A percentile compares a stretch with the other conserved stretches of the same genome.
Evolutionary conservation across 23 tunicate species (phyloP).

Genomic region (Ciona savignyi): DNA sequence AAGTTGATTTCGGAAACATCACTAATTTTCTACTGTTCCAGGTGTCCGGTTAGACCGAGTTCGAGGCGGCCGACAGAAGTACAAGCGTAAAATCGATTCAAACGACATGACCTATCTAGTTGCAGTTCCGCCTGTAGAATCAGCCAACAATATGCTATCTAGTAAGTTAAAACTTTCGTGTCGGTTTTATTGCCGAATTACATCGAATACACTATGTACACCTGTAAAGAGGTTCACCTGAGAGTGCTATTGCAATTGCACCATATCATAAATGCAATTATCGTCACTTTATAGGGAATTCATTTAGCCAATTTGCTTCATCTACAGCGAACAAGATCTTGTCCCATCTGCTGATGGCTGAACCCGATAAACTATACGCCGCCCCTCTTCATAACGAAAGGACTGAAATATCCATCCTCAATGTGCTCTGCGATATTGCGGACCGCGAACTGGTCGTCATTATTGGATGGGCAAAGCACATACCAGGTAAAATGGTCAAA

Average conservation of each 20-base stretch:
- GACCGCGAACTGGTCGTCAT: slow-evolving; percentile 76
- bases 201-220: too few relatives aligned
- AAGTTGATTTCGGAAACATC: too few relatives aligned
- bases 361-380: slow-evolving; percentile 77
- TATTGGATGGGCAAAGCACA: slow-evolving; percentile 93
- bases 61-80: slow-evolving; percentile 96
- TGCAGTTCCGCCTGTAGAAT: not conserved
- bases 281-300: too few relatives aligned
- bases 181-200: too few relatives aligned
- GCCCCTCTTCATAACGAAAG: slow-evolving; percentile 22
- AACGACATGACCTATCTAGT: slow-evolving; percentile 4
- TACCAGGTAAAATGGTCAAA: too few relatives aligned
- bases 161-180: not conserved
- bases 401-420: slow-evolving; percentile 37
- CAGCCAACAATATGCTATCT: not conserved
- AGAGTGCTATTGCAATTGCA: too few relatives aligned
- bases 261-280: too few relatives aligned
- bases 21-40: too few relatives aligned
- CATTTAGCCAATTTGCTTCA: too few relatives aligned
- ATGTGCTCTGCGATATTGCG: slow-evolving; percentile 65
- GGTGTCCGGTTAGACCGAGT: slow-evolving; percentile 98
- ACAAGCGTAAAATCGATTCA: slow-evolving; percentile 71
- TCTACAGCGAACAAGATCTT: slow-evolving; percentile 65
- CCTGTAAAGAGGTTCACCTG: too few relatives aligned
- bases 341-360: slow-evolving; percentile 63